phyloP scores from a whole-genome alignment of 2,113 vertebrate genomes.

The Falcunculus frontatus region DNA sequence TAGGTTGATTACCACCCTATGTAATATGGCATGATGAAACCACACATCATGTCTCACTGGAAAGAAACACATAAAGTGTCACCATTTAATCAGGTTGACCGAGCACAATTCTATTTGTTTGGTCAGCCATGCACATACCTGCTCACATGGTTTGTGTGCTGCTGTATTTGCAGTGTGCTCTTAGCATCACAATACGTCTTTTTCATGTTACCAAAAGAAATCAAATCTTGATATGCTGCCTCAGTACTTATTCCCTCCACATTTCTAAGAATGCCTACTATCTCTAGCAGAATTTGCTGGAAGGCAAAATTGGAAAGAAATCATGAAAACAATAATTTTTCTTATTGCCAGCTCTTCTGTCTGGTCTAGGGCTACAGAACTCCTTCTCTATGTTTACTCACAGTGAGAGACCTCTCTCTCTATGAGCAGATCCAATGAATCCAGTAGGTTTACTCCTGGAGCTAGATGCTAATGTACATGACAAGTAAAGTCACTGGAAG shows the following conservation, averaged over 20 bases:
- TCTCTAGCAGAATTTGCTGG: neutral
- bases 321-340: fast-evolving
- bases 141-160: neutral
- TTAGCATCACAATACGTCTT: neutral
- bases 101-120: neutral
- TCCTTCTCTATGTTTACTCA: neutral
- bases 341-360: neutral
- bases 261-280: neutral
- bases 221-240: neutral
- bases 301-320: neutral
- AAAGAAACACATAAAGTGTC: neutral
- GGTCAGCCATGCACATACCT: neutral
- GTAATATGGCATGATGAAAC: neutral
- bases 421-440: neutral
- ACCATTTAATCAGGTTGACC: neutral
- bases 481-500: neutral
- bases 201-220: neutral
- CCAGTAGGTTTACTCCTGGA: neutral
- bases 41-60: neutral
- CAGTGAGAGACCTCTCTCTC: neutral
- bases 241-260: neutral
- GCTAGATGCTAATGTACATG: neutral
- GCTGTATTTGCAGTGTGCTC: neutral
- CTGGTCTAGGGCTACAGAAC: neutral
- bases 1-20: neutral